Percentiles rank a stretch among this genome's conserved stretches.
Conservation (phyloP, 2,797 vertebrate genomes). For the Lutra lutra region DNA sequence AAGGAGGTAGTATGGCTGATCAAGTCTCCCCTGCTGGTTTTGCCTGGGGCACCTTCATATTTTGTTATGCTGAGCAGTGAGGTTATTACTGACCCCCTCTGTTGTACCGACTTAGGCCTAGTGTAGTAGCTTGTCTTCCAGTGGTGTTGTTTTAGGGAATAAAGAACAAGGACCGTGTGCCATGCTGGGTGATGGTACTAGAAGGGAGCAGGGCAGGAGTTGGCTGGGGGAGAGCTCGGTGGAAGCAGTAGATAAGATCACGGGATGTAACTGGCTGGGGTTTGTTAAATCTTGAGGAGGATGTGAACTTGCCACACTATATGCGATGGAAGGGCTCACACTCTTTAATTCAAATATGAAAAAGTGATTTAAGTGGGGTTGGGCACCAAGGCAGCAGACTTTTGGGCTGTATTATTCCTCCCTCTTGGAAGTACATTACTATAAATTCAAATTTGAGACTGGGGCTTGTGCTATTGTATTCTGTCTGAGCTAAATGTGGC, state of each 20-base stretch:
- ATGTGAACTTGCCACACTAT: no score
- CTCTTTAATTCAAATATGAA: neutral
- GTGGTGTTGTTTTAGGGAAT: neutral
- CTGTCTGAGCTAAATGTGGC: neutral
- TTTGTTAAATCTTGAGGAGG: neutral
- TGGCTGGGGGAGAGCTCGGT: neutral
- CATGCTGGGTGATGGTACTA: neutral
- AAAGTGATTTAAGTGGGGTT: neutral
- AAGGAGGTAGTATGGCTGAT: neutral
- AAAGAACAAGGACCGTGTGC: neutral
- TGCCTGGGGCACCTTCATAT: neutral
- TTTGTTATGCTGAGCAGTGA: neutral
- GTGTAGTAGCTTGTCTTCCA: neutral
- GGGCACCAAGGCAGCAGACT: neutral
- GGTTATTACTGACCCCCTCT: neutral
- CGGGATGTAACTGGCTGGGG: neutral
- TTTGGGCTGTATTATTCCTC: neutral
- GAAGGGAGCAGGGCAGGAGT: neutral
- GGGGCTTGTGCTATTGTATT: neutral
- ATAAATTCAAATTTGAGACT: neutral
- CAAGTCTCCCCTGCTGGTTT: neutral
- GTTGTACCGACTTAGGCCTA: neutral
- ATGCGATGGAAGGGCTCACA: neutral
- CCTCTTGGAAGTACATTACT: neutral
- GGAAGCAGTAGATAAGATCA: neutral